These are phyloP conservation scores for Norana najaformis DNA, from an alignment of 2,888 invertebrate species.

Conservation along the genomic window DNA sequence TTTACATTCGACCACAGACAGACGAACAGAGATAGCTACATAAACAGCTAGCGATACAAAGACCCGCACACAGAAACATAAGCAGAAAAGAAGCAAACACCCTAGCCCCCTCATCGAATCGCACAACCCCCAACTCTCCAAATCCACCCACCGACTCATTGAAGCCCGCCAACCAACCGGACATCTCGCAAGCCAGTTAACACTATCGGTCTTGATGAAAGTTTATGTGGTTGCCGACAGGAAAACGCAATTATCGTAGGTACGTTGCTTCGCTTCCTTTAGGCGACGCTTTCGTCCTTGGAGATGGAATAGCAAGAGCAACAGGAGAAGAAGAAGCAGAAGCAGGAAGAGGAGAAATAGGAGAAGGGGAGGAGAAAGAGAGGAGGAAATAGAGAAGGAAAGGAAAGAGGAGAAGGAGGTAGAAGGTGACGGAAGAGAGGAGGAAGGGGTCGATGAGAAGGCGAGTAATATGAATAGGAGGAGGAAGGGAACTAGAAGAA, in stretches of 20 bases:
- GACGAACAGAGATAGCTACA: background rate
- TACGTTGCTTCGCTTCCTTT: background rate
- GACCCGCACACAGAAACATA: background rate
- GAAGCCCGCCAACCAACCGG: background rate
- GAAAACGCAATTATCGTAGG: background rate
- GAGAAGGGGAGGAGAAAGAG: no score
- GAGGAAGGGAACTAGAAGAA: background rate
- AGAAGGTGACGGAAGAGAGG: background rate
- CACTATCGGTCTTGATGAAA: background rate
- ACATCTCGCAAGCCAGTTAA: no score
- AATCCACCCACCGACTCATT: background rate
- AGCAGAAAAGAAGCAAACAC: background rate
- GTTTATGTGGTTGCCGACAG: constrained; percentile 5
- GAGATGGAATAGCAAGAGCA: no score
- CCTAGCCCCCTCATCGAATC: background rate
- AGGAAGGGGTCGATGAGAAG: no score
- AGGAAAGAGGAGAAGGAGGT: background rate
- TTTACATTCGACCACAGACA: background rate
- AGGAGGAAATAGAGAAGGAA: no score
- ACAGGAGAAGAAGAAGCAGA: no score
- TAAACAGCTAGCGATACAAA: background rate
- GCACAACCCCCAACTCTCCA: background rate
- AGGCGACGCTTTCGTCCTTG: background rate
- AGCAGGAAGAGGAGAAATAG: no score
- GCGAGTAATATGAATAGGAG: no score